These are phyloP conservation scores for Drosophila seguyi DNA, from an alignment of 1,140 invertebrate species.

Conservation along the genomic window DNA sequence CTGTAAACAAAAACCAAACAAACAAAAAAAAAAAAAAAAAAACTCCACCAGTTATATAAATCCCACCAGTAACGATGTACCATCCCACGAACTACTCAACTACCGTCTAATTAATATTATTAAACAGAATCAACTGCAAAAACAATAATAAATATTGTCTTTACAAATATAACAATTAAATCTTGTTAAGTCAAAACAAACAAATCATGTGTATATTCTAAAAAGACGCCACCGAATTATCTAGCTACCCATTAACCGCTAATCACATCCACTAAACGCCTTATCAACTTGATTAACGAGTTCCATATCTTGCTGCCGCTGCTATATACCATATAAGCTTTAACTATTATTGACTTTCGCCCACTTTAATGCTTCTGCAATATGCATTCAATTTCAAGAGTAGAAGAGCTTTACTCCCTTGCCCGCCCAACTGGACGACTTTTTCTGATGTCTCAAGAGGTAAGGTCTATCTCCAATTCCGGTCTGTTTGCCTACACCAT, in stretches of 20 bases:
- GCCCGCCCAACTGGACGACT: constrained; percentile 34
- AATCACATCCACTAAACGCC: constrained; percentile 59
- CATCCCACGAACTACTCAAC: constrained; percentile 74
- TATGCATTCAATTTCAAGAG: constrained; percentile 46
- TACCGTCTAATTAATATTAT: constrained; percentile 68
- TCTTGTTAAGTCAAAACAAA: constrained; percentile 48
- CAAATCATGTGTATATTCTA: constrained; percentile 83
- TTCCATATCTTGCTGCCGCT: constrained; percentile 65
- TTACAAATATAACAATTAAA: constrained; percentile 76
- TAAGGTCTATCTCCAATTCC: constrained; percentile 50
- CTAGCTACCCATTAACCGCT: constrained; percentile 62
- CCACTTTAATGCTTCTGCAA: constrained; percentile 62
- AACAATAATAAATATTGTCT: constrained; percentile 79
- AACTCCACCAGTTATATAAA: constrained; percentile 46
- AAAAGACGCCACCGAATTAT: constrained; percentile 63
- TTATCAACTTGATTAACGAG: constrained; percentile 22
- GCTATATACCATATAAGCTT: constrained; percentile 68
- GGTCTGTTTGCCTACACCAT: constrained; percentile 28
- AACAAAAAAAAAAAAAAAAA: constrained; percentile 26
- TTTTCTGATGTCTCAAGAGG: constrained; percentile 28
- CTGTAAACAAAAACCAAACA: constrained; percentile 64
- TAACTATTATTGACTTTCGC: constrained; percentile 38
- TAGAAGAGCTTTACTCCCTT: constrained; percentile 53
- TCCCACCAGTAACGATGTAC: constrained; percentile 68
- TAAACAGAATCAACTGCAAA: constrained; percentile 41